Base-by-base conservation (phyloP, 2,113 vertebrate species). In the Pelusios castaneus region DNA sequence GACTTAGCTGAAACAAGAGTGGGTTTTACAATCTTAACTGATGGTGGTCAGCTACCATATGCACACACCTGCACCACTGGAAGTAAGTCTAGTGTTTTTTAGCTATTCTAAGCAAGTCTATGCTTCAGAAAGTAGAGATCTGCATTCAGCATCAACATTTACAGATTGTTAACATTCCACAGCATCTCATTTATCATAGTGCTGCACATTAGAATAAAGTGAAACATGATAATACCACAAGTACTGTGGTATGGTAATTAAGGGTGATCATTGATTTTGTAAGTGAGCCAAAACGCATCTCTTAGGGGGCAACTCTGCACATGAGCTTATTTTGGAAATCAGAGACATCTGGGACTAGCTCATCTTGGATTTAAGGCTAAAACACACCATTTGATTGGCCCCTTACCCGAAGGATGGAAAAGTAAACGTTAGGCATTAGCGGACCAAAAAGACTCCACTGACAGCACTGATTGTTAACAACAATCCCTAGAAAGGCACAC, bases 281-380 rank as follows among this genome's bases (percentile, higher is more conserved):
- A 84, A 73, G 52, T 3, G n/a, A 81, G 45, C 45, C 43, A 47
- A 88, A 90, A 85, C 19, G 34, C 21, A 70, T 2, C n/a, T 91
- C 83, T 43, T 6, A 6, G 41, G 12, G 27, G 56, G 56, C 58
- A 76, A 21, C 9, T 55, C 80, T 47, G 75, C 80, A 81, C 49
- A 10, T 0, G 0, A 5, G 11, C 29, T 16, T 2, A 3, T 45
- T 27, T 45, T 0, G 80, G 81, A 52, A 56, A 75, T 3, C 4
- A n/a, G 1, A 0, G 4, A 6, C 8, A 4, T 34, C 1, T 0
- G 17, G 34, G n/a, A 34, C 34, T 38, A 34, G 31, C 9, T 38
- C 63, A 38, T 70, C 34, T 14, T 19, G 9, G 63, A 81, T 10
- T 91, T 51, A 25, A 81, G 43, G 5, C 8, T 89, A 89, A 21